Percentiles rank a stretch among this genome's conserved stretches.
Conservation (phyloP, 2,797 vertebrate genomes). For the Ctenosaura bakeri region DNA sequence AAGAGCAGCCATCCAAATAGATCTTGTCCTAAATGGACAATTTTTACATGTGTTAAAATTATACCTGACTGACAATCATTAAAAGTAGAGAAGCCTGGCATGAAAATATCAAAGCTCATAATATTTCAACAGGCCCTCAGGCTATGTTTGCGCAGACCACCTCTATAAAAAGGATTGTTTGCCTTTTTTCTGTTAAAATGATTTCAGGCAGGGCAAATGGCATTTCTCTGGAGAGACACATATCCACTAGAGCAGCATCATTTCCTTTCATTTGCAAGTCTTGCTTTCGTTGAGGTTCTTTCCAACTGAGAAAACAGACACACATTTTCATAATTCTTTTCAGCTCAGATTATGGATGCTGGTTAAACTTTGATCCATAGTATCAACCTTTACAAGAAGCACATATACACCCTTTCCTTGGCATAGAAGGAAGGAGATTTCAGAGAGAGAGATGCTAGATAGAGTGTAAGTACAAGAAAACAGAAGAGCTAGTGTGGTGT, state of each 20-base stretch:
- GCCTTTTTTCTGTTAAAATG: background rate
- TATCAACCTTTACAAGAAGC: background rate
- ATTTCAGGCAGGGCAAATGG: slow-evolving; percentile 7
- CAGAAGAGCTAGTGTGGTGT: no score
- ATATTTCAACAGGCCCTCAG: background rate
- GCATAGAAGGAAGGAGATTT: background rate
- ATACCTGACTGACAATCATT: background rate
- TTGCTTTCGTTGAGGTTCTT: background rate
- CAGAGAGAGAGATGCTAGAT: background rate
- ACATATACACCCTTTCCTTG: background rate
- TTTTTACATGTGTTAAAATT: background rate
- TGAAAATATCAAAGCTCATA: background rate
- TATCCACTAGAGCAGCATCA: accelerated
- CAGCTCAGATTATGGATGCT: background rate
- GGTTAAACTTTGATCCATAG: background rate
- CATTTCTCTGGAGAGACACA: background rate
- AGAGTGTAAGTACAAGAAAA: background rate
- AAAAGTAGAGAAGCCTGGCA: background rate
- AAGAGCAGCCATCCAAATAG: no score
- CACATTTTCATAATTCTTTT: accelerated
- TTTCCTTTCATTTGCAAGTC: background rate
- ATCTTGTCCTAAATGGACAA: accelerated
- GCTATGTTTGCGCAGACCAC: background rate
- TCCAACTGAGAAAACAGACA: background rate
- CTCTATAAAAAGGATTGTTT: background rate